Evolutionary conservation across 2,113 vertebrate genomes (phyloP), one percentile per base, ranked within the genome.

Genomic region (Hippolais icterina): DNA sequence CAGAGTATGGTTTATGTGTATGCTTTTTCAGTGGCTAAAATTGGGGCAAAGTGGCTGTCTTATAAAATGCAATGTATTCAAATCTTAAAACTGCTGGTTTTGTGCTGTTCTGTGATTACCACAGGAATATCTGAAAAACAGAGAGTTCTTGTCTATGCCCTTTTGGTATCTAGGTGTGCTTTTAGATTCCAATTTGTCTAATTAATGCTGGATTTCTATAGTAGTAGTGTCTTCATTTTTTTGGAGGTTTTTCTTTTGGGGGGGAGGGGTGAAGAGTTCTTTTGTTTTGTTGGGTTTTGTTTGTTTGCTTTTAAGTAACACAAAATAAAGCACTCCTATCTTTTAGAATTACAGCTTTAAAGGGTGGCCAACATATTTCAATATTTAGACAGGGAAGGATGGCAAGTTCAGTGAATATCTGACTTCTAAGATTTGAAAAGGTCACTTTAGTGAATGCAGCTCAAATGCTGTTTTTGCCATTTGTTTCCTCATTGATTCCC

Each of bases 231-330:
- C 49, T n/a, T 33, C 19, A 5, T 23, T 49, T 80, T 80, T 59
- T 53, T 56, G 29, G 33, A 47, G 17, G 15, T 27, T 22, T 39
- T 37, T 37, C 29, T 54, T 64, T 33, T 22, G 13, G 7, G 20
- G 46, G 3, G 3, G 13, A 15, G 18, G 4, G 7, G 10, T 10
- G 15, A 4, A n/a, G 8, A 33, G 35, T 14, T 10, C 8, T 14
- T 37, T 66, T 49, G 12, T 47, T 64, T 66, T 59, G 7, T 24
- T 46, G 33, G 3, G 0, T 33, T 68, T 31, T 50, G 7, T 56
- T 75, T 57, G n/a, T 31, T 66, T 57, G 25, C 50, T 42, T 66
- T 69, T 8, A 60, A 75, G 37, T 42, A 47, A 47, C 8, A 44
- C 6, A 63, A 93, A 66, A 86, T 35, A 86, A 71, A 83, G 4